A percentile compares a stretch with the other conserved stretches of the same genome.
These are phyloP conservation scores for Carlito syrichta DNA, from an alignment of 2,113 vertebrate species.

Conservation along the genomic window DNA sequence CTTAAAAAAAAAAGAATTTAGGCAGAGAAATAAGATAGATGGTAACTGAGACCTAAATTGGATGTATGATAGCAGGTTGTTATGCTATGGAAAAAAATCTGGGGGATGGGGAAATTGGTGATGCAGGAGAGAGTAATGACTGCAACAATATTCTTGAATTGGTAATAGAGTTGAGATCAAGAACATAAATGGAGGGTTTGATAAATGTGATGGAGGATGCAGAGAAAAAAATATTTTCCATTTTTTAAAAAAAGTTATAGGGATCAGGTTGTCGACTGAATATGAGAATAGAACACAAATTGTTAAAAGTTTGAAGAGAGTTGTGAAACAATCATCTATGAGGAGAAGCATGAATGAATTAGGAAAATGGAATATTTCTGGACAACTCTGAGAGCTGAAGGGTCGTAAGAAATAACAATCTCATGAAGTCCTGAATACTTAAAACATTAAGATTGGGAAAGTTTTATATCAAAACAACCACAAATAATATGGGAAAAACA, in stretches of 20 bases:
- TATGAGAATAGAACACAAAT: background rate
- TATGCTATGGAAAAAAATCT: background rate
- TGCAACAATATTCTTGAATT: background rate
- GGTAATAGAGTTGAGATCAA: background rate
- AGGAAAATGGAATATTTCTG: background rate
- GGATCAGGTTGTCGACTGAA: background rate
- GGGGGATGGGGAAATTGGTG: background rate
- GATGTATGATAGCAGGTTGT: background rate
- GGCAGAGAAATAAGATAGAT: background rate
- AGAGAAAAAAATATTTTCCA: background rate
- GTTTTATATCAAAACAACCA: background rate
- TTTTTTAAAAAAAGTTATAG: slow-evolving; percentile 6
- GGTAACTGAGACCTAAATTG: background rate
- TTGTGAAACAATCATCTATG: background rate
- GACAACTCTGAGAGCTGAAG: background rate
- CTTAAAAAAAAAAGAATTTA: too few relatives aligned
- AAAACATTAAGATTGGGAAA: background rate
- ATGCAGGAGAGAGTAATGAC: background rate
- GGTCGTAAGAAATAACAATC: background rate
- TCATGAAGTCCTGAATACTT: background rate
- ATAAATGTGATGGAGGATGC: background rate
- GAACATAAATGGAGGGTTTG: background rate
- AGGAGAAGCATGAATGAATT: background rate
- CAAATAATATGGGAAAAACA: background rate
- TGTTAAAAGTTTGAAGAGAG: background rate